phyloP scores from a whole-genome alignment of 2,888 invertebrate genomes.

The Drosophila neoperkinsi region DNA sequence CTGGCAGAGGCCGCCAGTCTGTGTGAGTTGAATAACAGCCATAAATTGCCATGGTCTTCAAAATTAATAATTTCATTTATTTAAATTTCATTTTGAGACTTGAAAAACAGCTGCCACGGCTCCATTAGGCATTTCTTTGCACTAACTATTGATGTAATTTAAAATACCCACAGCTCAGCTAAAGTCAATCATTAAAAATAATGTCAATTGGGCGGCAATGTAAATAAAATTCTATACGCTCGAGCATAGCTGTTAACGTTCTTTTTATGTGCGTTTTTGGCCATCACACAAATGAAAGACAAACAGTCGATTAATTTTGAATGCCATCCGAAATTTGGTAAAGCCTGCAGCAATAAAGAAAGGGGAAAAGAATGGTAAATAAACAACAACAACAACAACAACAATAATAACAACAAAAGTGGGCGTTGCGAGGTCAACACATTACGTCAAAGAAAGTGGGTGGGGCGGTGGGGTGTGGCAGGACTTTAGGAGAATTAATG shows the following conservation, averaged over 20 bases:
- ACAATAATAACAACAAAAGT: constrained; percentile 1
- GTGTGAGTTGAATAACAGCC: neutral
- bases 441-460: constrained; percentile 16
- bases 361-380: constrained; percentile 21
- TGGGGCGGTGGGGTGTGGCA: neutral
- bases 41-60: neutral
- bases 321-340: constrained; percentile 42
- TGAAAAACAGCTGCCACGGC: neutral
- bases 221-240: constrained; percentile 26
- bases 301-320: constrained; percentile 61
- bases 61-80: neutral
- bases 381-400: constrained; percentile 28
- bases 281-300: constrained; percentile 38
- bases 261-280: neutral
- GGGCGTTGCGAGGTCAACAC: constrained; percentile 37
- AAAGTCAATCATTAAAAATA: constrained; percentile 39
- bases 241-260: constrained; percentile 1
- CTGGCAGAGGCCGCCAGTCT: neutral
- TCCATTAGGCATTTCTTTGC: neutral
- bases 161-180: neutral
- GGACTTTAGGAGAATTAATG: constrained; percentile 55
- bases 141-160: neutral
- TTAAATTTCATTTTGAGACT: neutral
- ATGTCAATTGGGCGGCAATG: constrained; percentile 13
- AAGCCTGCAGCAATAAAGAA: constrained; percentile 9